Conservation (phyloP, 2,888 invertebrate species). For the Drosophila tripunctata region DNA sequence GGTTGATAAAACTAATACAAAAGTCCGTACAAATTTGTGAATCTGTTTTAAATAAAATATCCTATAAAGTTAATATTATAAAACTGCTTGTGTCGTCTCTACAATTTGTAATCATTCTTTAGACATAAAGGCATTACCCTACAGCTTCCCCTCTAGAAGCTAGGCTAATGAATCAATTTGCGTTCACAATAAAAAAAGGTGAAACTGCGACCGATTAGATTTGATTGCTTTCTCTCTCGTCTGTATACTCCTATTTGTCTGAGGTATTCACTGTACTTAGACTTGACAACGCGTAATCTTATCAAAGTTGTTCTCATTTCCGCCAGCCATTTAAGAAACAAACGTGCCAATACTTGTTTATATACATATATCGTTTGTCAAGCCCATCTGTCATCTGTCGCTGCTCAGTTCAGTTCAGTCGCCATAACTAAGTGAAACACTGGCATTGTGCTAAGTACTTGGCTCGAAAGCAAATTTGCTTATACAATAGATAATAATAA, state of each 20-base stretch:
- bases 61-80: no score
- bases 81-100: no score
- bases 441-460: conserved; percentile 5
- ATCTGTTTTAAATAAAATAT: no score
- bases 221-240: background rate
- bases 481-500: conserved; percentile 27
- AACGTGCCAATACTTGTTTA: conserved; percentile 41
- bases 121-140: no score
- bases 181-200: background rate
- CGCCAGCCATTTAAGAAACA: conserved; percentile 28
- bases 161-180: no score
- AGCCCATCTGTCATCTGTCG: conserved; percentile 44
- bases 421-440: background rate
- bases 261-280: conserved; percentile 7
- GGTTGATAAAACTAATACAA: no score
- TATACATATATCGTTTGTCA: conserved; percentile 32
- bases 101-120: no score
- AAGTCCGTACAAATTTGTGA: no score
- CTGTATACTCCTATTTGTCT: background rate
- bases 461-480: conserved; percentile 25
- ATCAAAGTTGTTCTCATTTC: conserved; percentile 46
- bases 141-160: no score
- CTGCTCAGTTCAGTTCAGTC: no score
- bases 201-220: background rate
- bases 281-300: conserved; percentile 36